Base-by-base conservation (phyloP, 2,797 vertebrate species). In the Intellagama lesueurii region DNA sequence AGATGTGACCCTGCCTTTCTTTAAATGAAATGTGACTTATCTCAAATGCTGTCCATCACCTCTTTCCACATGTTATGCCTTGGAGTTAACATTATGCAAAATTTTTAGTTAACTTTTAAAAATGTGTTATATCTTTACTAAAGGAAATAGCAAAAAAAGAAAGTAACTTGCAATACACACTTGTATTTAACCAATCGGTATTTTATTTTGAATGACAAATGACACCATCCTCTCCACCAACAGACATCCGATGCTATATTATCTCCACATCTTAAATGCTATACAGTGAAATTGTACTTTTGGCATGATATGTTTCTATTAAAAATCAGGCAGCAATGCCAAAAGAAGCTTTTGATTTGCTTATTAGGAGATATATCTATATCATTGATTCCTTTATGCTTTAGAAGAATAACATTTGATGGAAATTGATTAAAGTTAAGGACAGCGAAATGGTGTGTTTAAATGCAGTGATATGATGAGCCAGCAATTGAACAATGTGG, bases 361-460 rank as follows among this genome's bases (percentile, higher is more conserved):
- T 40, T 72, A 87, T 94, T 92, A 93, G 85, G 92, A 95, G 93
- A 95, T 90, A 79, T 93, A 87, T 76, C 93, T 90, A 81, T 93
- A 87, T 76, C 93, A 91, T 70, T 89, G 87, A 90, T 8, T 86
- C 40, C 69, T 86, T 92, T 87, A 92, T 85, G 90, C 90, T 90
- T 90, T 26, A 91, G 89, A 90, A 83, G 92, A 87, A 91, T 40
- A 0, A 0, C 32, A 49, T 86, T 84, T 91, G 84, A 88, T 88
- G 83, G 60, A 81, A 91, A 92, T 89, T 89, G 52, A 94, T 94
- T 91, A 91, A 92, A 89, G 86, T 92, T 86, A 85, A 92, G 86
- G 78, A 60, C 77, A 47, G 44, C 30, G 70, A 92, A 95, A 92
- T 86, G 5, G 89, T 89, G 76, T 56, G 68, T 90, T 90, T 85